Evolutionary conservation across 2,797 vertebrate genomes (phyloP).

Genomic region (Chiroxiphia lanceolata): DNA sequence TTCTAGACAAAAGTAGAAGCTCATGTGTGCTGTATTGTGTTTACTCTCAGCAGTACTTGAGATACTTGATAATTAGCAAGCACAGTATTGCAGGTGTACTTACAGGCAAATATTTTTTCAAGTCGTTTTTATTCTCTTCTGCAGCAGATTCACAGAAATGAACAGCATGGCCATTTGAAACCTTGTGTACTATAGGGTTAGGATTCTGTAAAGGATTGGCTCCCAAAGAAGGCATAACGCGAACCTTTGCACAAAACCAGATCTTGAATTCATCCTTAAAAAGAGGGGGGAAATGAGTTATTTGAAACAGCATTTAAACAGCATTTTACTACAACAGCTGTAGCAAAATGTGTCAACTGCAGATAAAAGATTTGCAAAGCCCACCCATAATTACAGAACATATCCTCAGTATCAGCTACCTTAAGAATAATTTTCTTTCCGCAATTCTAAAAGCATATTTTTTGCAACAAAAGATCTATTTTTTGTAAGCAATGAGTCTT

Average conservation of each 20-base stretch:
- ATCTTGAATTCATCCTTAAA: slow-evolving; percentile 92
- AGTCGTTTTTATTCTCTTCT: slow-evolving; percentile 81
- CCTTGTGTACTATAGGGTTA: slow-evolving; percentile 79
- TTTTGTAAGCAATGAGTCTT: not conserved
- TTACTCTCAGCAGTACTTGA: not conserved
- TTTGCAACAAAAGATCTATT: not conserved
- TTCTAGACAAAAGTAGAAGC: not conserved
- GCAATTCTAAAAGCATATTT: not conserved
- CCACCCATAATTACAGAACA: not conserved
- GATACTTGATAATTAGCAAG: not conserved
- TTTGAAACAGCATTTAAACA: not conserved
- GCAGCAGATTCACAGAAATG: slow-evolving; percentile 73
- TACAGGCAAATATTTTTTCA: slow-evolving; percentile 72
- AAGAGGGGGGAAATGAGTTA: not conserved
- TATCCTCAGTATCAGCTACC: not conserved
- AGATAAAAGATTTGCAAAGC: not conserved
- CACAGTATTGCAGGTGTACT: not conserved
- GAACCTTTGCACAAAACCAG: slow-evolving; percentile 95
- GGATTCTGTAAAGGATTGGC: slow-evolving; percentile 82
- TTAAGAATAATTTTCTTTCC: not conserved
- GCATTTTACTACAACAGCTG: not conserved
- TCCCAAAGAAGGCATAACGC: slow-evolving; percentile 85
- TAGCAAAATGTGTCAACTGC: not conserved
- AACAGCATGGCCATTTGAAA: slow-evolving; percentile 78
- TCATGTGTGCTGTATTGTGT: not conserved